These are phyloP conservation scores for Triplophysa siluroides DNA, from an alignment of 2,113 vertebrate species.

Conservation along the genomic window DNA sequence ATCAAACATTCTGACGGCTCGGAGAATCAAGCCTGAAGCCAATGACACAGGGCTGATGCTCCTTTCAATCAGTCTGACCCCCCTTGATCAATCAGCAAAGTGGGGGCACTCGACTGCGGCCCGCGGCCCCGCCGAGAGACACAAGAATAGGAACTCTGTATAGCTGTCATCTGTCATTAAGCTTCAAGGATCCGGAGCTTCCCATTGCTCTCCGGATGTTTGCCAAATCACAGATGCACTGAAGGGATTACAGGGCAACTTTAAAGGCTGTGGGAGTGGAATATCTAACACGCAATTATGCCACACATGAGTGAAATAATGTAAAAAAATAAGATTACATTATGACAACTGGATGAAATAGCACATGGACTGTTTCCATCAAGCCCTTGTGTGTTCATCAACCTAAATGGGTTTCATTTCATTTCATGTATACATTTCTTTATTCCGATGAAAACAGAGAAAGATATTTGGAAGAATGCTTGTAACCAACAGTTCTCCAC, in stretches of 20 bases:
- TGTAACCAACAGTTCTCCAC: too few relatives aligned
- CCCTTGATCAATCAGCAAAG: constrained; percentile 34
- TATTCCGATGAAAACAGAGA: too few relatives aligned
- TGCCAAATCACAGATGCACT: constrained; percentile 36
- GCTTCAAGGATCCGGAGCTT: constrained; percentile 22
- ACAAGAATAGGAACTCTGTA: constrained; percentile 24
- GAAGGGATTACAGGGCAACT: constrained; percentile 31
- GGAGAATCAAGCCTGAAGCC: constrained; percentile 23
- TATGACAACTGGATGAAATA: too few relatives aligned
- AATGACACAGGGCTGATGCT: constrained; percentile 14
- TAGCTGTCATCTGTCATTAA: constrained; percentile 41
- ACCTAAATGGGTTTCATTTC: too few relatives aligned
- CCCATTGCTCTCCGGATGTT: constrained; percentile 35
- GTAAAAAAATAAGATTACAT: too few relatives aligned
- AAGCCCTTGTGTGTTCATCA: too few relatives aligned
- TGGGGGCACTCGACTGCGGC: constrained; percentile 1
- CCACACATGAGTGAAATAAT: too few relatives aligned
- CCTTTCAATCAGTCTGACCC: constrained; percentile 32
- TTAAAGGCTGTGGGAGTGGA: too few relatives aligned
- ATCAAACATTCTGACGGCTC: constrained; percentile 41
- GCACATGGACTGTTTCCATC: too few relatives aligned
- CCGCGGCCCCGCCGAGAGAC: background rate
- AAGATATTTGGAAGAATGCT: too few relatives aligned
- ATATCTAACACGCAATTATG: too few relatives aligned
- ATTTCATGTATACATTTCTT: too few relatives aligned